Conservation (phyloP, 2,113 vertebrate genomes). For the Plecturocebus donacophilus region DNA sequence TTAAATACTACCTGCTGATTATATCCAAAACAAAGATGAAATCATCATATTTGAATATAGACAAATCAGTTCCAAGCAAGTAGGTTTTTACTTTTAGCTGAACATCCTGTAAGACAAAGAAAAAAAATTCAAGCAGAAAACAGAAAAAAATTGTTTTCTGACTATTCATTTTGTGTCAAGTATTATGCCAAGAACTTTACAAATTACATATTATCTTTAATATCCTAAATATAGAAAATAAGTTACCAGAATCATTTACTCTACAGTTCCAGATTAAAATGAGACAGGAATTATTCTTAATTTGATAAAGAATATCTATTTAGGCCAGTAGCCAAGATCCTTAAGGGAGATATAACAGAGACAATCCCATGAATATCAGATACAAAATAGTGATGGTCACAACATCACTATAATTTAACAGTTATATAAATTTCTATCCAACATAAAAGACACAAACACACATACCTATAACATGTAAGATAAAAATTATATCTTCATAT, state of each 20-base stretch:
- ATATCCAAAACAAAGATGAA: slow-evolving; percentile 99
- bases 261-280: slow-evolving; percentile 23
- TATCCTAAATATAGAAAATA: neutral
- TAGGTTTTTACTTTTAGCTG: slow-evolving; percentile 99
- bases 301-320: neutral
- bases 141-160: no score
- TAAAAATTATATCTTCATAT: neutral
- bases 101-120: slow-evolving; percentile 91
- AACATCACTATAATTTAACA: neutral
- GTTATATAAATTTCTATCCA: neutral
- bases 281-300: slow-evolving; percentile 6
- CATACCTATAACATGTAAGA: neutral
- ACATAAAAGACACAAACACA: neutral
- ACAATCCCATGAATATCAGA: slow-evolving; percentile 10
- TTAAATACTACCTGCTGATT: slow-evolving; percentile 93
- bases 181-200: no score
- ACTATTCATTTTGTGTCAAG: no score
- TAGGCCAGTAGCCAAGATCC: neutral
- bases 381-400: neutral
- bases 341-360: neutral
- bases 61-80: slow-evolving; percentile 97
- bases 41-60: slow-evolving; percentile 99
- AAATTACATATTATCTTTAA: no score
- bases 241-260: slow-evolving; percentile 28
- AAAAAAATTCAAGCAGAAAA: neutral